phyloP scores from a whole-genome alignment of 2,888 invertebrate genomes.

The Sarcophaga carnaria region DNA sequence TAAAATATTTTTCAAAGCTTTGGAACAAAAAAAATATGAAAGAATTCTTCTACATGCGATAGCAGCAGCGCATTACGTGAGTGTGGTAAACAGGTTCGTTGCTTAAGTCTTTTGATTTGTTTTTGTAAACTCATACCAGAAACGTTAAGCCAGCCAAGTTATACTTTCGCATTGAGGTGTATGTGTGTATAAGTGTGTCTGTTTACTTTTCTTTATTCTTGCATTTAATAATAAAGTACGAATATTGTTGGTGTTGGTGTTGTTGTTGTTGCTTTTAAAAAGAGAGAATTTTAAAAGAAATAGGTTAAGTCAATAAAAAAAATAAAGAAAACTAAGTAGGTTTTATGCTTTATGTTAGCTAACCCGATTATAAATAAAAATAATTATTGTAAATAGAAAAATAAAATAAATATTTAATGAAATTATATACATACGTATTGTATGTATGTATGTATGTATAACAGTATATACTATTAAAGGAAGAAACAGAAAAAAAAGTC shows the following conservation, averaged over 20 bases:
- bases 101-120: slow-evolving; percentile 66
- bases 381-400: slow-evolving; percentile 20
- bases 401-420: slow-evolving; percentile 36
- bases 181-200: no score
- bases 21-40: not conserved
- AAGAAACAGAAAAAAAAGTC: not conserved
- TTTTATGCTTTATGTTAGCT: not conserved
- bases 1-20: slow-evolving; percentile 15
- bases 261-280: not conserved
- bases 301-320: slow-evolving; percentile 67
- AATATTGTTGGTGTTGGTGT: slow-evolving; percentile 9
- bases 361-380: not conserved
- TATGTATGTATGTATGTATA: no score
- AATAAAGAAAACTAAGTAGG: slow-evolving; percentile 32
- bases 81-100: slow-evolving; percentile 60
- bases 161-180: slow-evolving; percentile 28
- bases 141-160: no score
- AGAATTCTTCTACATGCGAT: slow-evolving; percentile 32
- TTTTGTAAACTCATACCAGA: no score
- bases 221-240: not conserved
- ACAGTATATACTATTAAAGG: no score
- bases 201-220: slow-evolving; percentile 1
- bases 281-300: slow-evolving; percentile 34
- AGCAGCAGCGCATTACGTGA: slow-evolving; percentile 50
- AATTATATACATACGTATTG: not conserved